phyloP scores from a whole-genome alignment of 2,888 invertebrate species.

The Macrophya annulata region DNA sequence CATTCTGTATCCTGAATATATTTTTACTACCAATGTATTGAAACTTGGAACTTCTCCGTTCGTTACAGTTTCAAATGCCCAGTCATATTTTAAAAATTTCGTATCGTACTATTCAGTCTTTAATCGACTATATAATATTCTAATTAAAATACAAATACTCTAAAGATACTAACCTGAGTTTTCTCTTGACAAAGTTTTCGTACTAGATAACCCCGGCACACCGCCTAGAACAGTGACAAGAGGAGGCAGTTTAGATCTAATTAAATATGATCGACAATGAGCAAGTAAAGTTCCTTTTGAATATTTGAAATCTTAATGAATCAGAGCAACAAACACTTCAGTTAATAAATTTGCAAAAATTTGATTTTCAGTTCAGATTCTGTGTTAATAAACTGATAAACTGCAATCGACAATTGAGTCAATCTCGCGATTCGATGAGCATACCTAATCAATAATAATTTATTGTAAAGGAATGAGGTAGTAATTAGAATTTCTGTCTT shows the following conservation, averaged over 20 bases:
- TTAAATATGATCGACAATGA: not conserved
- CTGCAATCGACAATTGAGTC: not conserved
- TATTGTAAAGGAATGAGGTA: too few species aligned
- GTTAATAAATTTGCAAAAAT: not conserved
- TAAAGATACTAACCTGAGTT: constrained; percentile 78
- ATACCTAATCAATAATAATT: too few species aligned
- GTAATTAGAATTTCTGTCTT: too few species aligned
- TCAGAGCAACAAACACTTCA: not conserved
- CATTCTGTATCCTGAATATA: too few species aligned
- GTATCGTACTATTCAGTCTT: not conserved
- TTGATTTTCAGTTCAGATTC: not conserved
- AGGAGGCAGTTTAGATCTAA: not conserved
- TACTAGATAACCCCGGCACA: constrained; percentile 88
- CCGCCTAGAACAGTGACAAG: constrained; percentile 78
- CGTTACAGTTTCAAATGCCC: not conserved
- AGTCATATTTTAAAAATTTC: constrained; percentile 17
- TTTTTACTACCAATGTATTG: not conserved
- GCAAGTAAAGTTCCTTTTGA: not conserved
- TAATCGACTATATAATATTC: not conserved
- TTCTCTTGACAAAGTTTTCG: constrained; percentile 82
- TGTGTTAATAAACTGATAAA: not conserved
- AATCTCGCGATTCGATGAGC: too few species aligned
- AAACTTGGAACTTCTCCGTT: not conserved
- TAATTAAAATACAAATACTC: not conserved
- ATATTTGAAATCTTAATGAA: not conserved